These are phyloP conservation scores for Andrena haemorrhoa DNA, from an alignment of 2,888 invertebrate species.

Conservation along the genomic window DNA sequence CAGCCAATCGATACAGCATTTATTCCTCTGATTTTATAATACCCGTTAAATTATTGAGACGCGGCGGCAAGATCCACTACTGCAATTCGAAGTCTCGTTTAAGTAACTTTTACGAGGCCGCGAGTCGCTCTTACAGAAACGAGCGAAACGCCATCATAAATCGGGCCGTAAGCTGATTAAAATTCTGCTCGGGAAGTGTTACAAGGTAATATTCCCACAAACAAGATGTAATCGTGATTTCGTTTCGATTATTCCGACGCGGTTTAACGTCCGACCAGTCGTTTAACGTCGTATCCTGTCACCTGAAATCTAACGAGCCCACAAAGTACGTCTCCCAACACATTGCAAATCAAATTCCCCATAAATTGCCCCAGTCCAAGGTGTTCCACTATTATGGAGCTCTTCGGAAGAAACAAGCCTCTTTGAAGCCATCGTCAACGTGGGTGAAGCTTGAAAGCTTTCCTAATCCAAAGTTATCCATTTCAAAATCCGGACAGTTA, in stretches of 20 bases:
- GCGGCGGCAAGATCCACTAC: neutral
- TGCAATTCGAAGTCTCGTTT: slow-evolving; percentile 31
- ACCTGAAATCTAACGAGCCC: neutral
- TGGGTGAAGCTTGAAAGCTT: neutral
- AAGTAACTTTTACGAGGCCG: slow-evolving; percentile 50
- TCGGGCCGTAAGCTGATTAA: slow-evolving; percentile 57
- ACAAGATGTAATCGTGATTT: slow-evolving; percentile 47
- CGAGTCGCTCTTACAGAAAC: slow-evolving; percentile 49
- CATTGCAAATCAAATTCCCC: neutral
- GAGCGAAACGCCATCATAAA: slow-evolving; percentile 52
- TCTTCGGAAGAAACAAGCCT: neutral
- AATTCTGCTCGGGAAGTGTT: slow-evolving; percentile 43
- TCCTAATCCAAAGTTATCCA: neutral
- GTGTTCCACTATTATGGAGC: neutral
- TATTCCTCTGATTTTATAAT: neutral
- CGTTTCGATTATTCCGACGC: slow-evolving; percentile 45
- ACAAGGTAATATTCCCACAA: slow-evolving; percentile 37
- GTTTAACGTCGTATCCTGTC: neutral
- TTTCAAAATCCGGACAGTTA: neutral
- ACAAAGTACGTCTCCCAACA: neutral
- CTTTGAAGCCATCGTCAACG: neutral
- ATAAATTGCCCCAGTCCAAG: neutral
- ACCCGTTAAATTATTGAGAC: slow-evolving; percentile 6
- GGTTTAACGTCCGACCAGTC: slow-evolving; percentile 9
- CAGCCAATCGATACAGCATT: neutral